Evolutionary conservation across 2,797 vertebrate species (phyloP).

Genomic region (Luscinia luscinia): DNA sequence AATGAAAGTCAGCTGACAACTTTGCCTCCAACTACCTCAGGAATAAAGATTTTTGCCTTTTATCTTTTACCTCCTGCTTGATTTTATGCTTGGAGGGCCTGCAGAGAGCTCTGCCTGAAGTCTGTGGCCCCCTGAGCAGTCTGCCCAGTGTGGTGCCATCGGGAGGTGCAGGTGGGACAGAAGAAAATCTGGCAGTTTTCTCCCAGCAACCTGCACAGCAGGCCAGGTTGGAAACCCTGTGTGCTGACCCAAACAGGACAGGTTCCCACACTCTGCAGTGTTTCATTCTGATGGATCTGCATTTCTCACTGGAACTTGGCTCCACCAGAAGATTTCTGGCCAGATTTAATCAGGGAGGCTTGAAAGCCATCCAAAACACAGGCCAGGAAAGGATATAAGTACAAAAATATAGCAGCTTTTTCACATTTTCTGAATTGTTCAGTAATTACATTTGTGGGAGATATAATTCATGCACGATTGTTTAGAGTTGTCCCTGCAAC

Average conservation of each 20-base stretch:
- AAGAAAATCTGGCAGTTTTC: neutral
- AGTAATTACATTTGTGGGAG: slow-evolving; percentile 62
- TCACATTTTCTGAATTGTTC: slow-evolving; percentile 54
- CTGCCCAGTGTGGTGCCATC: neutral
- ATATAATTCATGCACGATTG: slow-evolving; percentile 51
- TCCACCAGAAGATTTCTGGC: neutral
- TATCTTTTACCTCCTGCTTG: neutral
- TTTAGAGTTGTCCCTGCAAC: slow-evolving; percentile 58
- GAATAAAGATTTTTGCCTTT: neutral
- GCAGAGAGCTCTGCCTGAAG: neutral
- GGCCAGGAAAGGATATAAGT: slow-evolving; percentile 49
- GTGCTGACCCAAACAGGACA: neutral
- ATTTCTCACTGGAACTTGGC: slow-evolving; percentile 8
- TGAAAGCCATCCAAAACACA: slow-evolving; percentile 56
- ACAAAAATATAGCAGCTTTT: slow-evolving; percentile 38
- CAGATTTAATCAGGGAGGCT: slow-evolving; percentile 58
- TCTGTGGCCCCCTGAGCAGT: fast-evolving
- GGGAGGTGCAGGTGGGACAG: neutral
- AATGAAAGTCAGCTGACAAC: neutral
- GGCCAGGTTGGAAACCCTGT: neutral
- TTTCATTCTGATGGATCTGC: neutral
- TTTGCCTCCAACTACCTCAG: neutral
- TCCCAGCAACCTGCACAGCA: neutral
- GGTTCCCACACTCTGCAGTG: neutral
- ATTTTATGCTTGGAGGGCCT: neutral